Conservation (phyloP, 2,888 invertebrate species). For the Anarsia innoxiella region DNA sequence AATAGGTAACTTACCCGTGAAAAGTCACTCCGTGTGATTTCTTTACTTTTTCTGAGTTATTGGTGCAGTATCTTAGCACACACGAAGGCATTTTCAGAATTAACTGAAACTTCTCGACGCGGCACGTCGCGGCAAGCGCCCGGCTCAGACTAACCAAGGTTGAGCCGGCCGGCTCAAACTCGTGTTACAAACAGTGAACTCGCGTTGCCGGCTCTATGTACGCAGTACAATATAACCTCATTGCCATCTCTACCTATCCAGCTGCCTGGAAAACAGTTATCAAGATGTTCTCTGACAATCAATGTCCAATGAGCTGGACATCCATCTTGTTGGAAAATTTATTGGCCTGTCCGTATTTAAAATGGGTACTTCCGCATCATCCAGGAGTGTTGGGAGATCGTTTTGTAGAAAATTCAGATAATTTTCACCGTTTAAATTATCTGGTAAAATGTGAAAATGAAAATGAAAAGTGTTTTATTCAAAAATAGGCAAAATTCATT, state of each 20-base stretch:
- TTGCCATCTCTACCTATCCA: constrained; percentile 12
- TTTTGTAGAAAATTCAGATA: constrained; percentile 11
- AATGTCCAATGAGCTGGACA: constrained; percentile 14
- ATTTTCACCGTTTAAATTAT: constrained; percentile 12
- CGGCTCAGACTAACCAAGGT: no score
- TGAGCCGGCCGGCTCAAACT: not conserved
- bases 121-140: no score
- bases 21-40: no score
- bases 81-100: no score
- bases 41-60: no score
- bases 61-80: no score
- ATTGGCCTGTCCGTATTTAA: constrained; percentile 3
- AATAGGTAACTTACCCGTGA: no score
- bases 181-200: not conserved
- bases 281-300: constrained; percentile 12
- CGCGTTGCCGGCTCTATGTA: not conserved
- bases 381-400: constrained; percentile 4
- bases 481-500: no score
- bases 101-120: no score
- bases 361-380: constrained; percentile 2
- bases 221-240: not conserved
- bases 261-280: constrained; percentile 10
- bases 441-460: constrained; percentile 14
- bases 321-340: constrained; percentile 12
- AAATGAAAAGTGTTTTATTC: no score